Conservation (phyloP, 1,140 invertebrate genomes). For the Rhopalosiphum maidis region DNA sequence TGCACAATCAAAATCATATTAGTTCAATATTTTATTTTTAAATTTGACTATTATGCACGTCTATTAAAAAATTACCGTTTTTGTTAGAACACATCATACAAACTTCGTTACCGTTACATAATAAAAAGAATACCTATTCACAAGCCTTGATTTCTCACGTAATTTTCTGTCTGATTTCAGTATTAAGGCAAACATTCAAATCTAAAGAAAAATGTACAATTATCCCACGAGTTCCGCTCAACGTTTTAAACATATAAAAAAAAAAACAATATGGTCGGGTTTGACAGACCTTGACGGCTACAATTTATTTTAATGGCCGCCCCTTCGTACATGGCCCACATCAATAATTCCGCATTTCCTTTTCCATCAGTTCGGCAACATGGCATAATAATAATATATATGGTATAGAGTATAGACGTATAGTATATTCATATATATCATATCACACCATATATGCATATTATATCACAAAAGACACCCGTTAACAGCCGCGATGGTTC, state of each 20-base stretch:
- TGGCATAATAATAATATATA: background rate
- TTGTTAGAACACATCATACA: background rate
- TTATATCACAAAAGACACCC: conserved; percentile 1
- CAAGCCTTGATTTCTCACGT: conserved; percentile 22
- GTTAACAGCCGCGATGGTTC: background rate
- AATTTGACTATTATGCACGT: background rate
- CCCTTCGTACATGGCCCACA: conserved; percentile 51
- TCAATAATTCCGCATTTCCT: conserved; percentile 57
- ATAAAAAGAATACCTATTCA: background rate
- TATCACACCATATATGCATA: background rate
- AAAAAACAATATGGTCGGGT: conserved; percentile 42
- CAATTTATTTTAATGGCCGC: conserved; percentile 56
- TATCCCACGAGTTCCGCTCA: conserved; percentile 43
- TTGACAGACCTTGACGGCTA: conserved; percentile 55
- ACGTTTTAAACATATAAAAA: background rate
- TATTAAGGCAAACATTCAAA: conserved; percentile 22
- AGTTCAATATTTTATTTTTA: background rate
- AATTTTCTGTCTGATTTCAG: background rate
- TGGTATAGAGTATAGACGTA: background rate
- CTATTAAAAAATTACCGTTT: background rate
- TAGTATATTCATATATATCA: background rate
- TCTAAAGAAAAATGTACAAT: background rate
- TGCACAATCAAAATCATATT: background rate
- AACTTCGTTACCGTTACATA: background rate
- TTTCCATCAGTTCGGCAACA: conserved; percentile 10